A percentile compares a stretch with the other conserved stretches of the same genome.
Conservation (phyloP, 2,888 invertebrate species). For the Magallana nippona region DNA sequence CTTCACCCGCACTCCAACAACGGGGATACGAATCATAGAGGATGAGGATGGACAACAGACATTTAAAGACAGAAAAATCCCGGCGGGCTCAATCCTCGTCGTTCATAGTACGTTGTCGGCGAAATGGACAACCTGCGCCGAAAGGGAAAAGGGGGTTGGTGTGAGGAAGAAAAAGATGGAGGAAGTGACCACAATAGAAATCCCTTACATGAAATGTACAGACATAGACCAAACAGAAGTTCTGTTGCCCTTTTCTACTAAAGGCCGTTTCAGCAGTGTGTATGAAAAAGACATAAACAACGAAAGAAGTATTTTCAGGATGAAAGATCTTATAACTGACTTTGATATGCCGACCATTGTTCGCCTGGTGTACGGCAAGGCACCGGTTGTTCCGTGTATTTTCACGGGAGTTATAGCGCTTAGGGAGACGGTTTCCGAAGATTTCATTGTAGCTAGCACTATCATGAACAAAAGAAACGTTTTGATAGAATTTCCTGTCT, state of each 20-base stretch:
- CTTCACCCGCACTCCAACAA: constrained; percentile 69
- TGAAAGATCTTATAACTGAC: constrained; percentile 69
- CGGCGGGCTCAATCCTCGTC: constrained; percentile 65
- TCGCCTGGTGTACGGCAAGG: constrained; percentile 71
- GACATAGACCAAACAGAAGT: constrained; percentile 66
- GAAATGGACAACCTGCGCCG: constrained; percentile 70
- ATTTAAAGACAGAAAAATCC: constrained; percentile 67
- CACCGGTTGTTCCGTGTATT: constrained; percentile 72
- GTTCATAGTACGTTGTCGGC: constrained; percentile 68
- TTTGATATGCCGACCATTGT: constrained; percentile 70
- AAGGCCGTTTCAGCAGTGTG: constrained; percentile 71
- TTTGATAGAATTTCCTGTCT: constrained; percentile 69
- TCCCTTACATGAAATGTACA: constrained; percentile 70
- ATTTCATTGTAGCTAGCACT: constrained; percentile 68
- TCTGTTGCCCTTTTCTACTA: constrained; percentile 65
- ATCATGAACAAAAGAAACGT: constrained; percentile 71
- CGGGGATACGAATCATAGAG: constrained; percentile 63
- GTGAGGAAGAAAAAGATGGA: constrained; percentile 66
- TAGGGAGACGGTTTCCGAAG: constrained; percentile 54
- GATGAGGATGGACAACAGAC: constrained; percentile 57
- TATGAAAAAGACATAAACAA: constrained; percentile 67
- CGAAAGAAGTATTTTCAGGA: constrained; percentile 65
- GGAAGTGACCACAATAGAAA: constrained; percentile 67
- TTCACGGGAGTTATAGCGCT: constrained; percentile 71
- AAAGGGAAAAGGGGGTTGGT: constrained; percentile 56